Evolutionary conservation across 2,797 vertebrate species (phyloP).

Genomic region (Halcyon smyrnensis): DNA sequence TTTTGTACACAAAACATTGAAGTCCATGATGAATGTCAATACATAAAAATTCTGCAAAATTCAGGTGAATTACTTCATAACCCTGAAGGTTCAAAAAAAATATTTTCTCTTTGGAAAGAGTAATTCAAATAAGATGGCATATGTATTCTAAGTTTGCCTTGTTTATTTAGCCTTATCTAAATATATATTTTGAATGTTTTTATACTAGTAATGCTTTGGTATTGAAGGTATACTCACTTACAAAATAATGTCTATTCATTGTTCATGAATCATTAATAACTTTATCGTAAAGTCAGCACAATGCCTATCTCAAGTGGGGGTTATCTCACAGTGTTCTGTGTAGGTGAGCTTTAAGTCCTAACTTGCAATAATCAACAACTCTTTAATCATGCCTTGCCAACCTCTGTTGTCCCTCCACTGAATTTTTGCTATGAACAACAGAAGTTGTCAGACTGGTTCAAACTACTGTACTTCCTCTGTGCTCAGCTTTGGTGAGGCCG

Average conservation of each 20-base stretch:
- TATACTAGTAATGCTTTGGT: background rate
- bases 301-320: background rate
- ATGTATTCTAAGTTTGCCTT: background rate
- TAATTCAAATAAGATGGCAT: background rate
- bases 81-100: background rate
- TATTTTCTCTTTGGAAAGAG: background rate
- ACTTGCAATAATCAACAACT: background rate
- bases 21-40: background rate
- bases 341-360: background rate
- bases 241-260: slow-evolving; percentile 1
- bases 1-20: background rate
- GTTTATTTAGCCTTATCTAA: slow-evolving; percentile 10
- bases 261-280: slow-evolving; percentile 16
- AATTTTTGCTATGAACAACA: background rate
- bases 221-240: background rate
- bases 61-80: background rate
- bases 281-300: slow-evolving; percentile 6
- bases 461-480: background rate
- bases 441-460: background rate
- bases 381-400: background rate
- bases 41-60: background rate
- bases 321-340: background rate
- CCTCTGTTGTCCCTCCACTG: background rate
- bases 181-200: background rate
- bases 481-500: no score